phyloP scores from a whole-genome alignment of 2,888 invertebrate genomes.

The Parthenolecanium corni region DNA sequence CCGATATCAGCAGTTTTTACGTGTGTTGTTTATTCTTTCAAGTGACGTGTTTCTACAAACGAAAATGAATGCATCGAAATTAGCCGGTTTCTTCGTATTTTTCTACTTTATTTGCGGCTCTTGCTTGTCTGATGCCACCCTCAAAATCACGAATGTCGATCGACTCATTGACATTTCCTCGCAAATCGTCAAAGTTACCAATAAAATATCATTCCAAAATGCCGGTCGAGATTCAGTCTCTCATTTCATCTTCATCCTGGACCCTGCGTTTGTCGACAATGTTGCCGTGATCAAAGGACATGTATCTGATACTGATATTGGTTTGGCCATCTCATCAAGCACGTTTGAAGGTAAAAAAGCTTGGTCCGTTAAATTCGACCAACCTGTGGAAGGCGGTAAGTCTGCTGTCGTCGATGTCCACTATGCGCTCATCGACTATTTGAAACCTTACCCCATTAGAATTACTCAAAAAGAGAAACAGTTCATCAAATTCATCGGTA shows the following conservation, averaged over 20 bases:
- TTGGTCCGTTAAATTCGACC: constrained; percentile 18
- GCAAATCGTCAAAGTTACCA: constrained; percentile 64
- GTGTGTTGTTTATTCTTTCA: no score
- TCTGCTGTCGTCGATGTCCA: constrained; percentile 50
- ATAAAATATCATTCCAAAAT: constrained; percentile 71
- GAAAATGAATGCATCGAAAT: no score
- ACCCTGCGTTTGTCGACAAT: constrained; percentile 49
- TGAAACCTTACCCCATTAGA: constrained; percentile 72
- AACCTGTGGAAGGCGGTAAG: background rate
- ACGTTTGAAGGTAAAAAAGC: constrained; percentile 11
- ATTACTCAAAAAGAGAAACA: constrained; percentile 92
- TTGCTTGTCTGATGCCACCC: background rate
- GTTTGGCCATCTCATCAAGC: constrained; percentile 46
- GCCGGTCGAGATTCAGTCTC: constrained; percentile 58
- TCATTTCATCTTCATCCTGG: constrained; percentile 58
- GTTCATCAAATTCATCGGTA: constrained; percentile 74
- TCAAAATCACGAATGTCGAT: constrained; percentile 52
- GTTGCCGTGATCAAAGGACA: constrained; percentile 43
- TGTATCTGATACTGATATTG: constrained; percentile 33
- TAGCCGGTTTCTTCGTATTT: no score
- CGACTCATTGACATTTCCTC: constrained; percentile 74
- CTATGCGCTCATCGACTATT: constrained; percentile 58
- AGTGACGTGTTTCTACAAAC: no score
- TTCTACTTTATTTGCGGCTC: no score
- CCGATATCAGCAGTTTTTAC: no score